These are phyloP conservation scores for Clinocottus analis DNA, from an alignment of 2,113 vertebrate genomes.

Conservation along the genomic window DNA sequence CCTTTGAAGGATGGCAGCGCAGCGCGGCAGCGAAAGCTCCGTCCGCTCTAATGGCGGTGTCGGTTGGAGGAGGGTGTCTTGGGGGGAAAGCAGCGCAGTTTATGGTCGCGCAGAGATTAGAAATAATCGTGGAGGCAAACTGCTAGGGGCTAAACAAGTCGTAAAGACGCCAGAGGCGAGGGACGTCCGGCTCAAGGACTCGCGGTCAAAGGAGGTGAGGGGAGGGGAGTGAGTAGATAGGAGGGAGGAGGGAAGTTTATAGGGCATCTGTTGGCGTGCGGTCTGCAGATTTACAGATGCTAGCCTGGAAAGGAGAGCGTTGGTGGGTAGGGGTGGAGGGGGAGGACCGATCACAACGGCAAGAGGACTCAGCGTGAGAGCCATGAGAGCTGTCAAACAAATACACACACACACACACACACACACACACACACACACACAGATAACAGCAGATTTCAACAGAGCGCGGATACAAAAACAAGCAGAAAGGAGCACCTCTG, in stretches of 20 bases:
- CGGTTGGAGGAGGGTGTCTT: constrained; percentile 22
- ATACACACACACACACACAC: constrained; percentile 17
- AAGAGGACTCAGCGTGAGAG: constrained; percentile 55
- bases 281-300: constrained; percentile 72
- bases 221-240: no score
- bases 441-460: constrained; percentile 39
- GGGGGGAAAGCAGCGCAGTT: constrained; percentile 47
- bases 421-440: constrained; percentile 18
- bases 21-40: constrained; percentile 18
- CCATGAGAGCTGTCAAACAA: constrained; percentile 57
- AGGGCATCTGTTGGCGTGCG: constrained; percentile 69
- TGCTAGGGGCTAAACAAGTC: constrained; percentile 75
- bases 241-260: constrained; percentile 45
- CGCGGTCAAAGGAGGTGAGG: constrained; percentile 61
- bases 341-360: constrained; percentile 24
- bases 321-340: background rate
- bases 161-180: constrained; percentile 78
- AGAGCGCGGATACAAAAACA: constrained; percentile 27
- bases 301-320: constrained; percentile 29
- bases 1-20: constrained; percentile 51
- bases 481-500: constrained; percentile 23
- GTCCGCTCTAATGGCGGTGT: constrained; percentile 57
- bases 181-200: constrained; percentile 79
- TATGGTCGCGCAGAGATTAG: constrained; percentile 72
- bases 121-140: constrained; percentile 78